Conservation (phyloP, 2,888 invertebrate genomes). For the Apodemia zela region DNA sequence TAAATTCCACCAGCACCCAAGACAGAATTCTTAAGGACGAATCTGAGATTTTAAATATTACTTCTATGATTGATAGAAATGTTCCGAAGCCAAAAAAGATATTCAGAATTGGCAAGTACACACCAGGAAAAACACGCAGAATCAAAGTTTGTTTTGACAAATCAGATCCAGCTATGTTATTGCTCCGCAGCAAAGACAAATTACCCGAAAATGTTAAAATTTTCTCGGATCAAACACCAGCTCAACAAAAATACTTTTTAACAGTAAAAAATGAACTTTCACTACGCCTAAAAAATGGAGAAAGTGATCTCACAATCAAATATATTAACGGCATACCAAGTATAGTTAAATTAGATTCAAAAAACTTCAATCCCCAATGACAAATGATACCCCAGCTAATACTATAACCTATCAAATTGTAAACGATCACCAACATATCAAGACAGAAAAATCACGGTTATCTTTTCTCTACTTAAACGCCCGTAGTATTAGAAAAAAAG, state of each 20-base stretch:
- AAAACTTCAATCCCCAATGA: slow-evolving; percentile 15
- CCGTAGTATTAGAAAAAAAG: too few species aligned
- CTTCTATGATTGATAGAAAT: not conserved
- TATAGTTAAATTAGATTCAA: slow-evolving; percentile 19
- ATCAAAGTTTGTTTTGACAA: slow-evolving; percentile 25
- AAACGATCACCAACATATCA: too few species aligned
- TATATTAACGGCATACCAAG: slow-evolving; percentile 29
- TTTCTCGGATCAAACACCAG: slow-evolving; percentile 31
- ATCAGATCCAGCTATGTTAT: slow-evolving; percentile 17
- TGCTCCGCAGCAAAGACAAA: slow-evolving; percentile 23
- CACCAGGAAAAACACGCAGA: slow-evolving; percentile 17
- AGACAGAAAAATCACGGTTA: too few species aligned
- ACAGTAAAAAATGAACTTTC: slow-evolving; percentile 25
- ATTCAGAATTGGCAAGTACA: slow-evolving; percentile 25
- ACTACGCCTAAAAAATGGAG: slow-evolving; percentile 23
- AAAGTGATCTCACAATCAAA: slow-evolving; percentile 28
- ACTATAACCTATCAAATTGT: too few species aligned
- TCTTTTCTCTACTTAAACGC: too few species aligned
- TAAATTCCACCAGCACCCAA: not conserved
- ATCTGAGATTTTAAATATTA: not conserved
- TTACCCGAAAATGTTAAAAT: slow-evolving; percentile 15
- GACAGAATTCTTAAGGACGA: not conserved
- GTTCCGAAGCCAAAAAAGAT: slow-evolving; percentile 20
- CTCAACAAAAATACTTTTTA: slow-evolving; percentile 26
- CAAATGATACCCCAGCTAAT: too few species aligned